Evolutionary conservation across 2,797 vertebrate genomes (phyloP), one percentile per base, ranked within the genome.

Genomic region (Mareca strepera): DNA sequence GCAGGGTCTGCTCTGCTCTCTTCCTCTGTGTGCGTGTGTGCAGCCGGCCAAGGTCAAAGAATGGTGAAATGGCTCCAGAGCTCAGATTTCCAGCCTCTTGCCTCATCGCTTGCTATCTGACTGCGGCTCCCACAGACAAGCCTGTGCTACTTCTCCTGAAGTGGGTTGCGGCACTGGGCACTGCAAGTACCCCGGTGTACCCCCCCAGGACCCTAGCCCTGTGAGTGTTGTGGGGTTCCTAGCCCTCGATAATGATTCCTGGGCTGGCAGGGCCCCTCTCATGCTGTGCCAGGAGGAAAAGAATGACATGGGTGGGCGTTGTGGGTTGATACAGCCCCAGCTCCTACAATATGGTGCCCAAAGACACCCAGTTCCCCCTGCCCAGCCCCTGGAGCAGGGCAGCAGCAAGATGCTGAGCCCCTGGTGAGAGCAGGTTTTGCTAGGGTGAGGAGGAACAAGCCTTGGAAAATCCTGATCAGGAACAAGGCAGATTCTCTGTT

Each of bases 1-100:
- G 2, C 69, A 17, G 66, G 48, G 77, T 84, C 67, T 69, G 82
- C 72, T 72, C 60, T 4, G 14, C 29, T 39, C 41, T 7, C n/a
- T 58, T 81, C 33, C 79, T 41, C 84, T 21, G 26, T 56, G 52
- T 37, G 41, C 7, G 41, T 13, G 33, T 15, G 43, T 59, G 69
- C 43, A 93, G 46, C 76, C 5, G 2, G 77, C 67, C 96, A 86
- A 91, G 92, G 89, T 60, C 91, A 90, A 78, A 74, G 28, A 83
- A 63, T 16, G 76, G 55, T 82, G 93, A 77, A 91, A 84, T 18
- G 63, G 63, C 82, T 79, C 67, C 91, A 43, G 79, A 90, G 87
- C 85, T 91, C 94, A 33, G 29, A 76, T 94, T 93, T 88, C 86
- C 89, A 95, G 74, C 85, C 84, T 92, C 84, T 85, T 70, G 90